Evolutionary conservation across 2,113 vertebrate species (phyloP).

Genomic region (Pachycephala philippinensis): DNA sequence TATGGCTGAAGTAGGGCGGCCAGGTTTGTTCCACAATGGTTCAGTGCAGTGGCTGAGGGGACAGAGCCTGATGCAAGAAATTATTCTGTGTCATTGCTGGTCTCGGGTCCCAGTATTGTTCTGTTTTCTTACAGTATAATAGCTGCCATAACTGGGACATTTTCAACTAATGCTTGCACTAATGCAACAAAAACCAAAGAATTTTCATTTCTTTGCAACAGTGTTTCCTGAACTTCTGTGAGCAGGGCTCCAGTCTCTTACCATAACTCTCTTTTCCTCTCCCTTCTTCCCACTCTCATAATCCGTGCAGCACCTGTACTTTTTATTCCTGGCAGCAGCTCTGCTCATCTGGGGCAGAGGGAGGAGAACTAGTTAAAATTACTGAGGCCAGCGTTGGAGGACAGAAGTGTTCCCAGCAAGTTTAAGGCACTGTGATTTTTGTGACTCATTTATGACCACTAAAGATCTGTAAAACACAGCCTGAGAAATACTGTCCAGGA

Average conservation of each 20-base stretch:
- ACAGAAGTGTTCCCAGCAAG: neutral
- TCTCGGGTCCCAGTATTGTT: neutral
- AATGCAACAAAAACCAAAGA: neutral
- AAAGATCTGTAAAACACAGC: neutral
- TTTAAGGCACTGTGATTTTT: neutral
- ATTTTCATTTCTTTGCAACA: neutral
- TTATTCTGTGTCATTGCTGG: neutral
- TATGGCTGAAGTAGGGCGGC: fast-evolving
- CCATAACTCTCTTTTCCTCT: neutral
- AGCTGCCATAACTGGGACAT: neutral
- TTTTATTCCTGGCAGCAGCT: neutral
- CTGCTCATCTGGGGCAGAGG: neutral
- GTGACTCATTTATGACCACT: neutral
- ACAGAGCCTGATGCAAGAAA: neutral
- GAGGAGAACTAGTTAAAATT: neutral
- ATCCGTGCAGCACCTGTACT: neutral
- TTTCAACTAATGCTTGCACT: neutral
- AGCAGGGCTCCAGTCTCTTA: neutral
- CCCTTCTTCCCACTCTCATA: neutral
- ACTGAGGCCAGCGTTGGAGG: neutral
- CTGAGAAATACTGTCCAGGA: neutral
- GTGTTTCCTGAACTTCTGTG: neutral
- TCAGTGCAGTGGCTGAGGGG: neutral
- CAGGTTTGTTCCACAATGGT: neutral
- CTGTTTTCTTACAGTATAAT: neutral